phyloP scores from a whole-genome alignment of 2,888 invertebrate species.

The Sycophila texana region DNA sequence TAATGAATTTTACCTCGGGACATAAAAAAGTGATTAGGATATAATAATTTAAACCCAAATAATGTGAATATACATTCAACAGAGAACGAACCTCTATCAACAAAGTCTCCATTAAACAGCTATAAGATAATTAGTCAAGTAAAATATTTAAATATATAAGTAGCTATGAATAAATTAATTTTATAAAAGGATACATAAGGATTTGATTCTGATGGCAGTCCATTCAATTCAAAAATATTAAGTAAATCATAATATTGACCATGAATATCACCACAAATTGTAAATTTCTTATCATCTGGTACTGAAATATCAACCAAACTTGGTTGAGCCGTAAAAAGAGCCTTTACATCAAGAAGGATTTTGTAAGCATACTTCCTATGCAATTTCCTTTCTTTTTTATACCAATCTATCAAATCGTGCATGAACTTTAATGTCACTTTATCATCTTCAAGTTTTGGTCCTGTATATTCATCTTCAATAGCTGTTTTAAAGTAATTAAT shows the following conservation, averaged over 20 bases:
- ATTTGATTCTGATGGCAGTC: constrained; percentile 95
- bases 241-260: constrained; percentile 99
- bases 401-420: constrained; percentile 91
- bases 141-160: constrained; percentile 48
- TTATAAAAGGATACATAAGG: constrained; percentile 86
- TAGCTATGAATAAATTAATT: neutral
- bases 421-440: constrained; percentile 94
- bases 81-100: constrained; percentile 99
- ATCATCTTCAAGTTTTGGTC: constrained; percentile 91
- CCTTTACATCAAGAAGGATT: constrained; percentile 94
- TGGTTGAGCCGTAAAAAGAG: constrained; percentile 88
- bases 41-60: constrained; percentile 96
- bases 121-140: constrained; percentile 67
- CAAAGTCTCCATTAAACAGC: constrained; percentile 99
- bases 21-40: constrained; percentile 97
- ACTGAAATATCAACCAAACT: constrained; percentile 94
- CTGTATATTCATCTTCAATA: constrained; percentile 95
- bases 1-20: constrained; percentile 87
- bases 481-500: constrained; percentile 77
- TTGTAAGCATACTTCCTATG: constrained; percentile 98
- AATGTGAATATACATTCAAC: constrained; percentile 99
- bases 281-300: constrained; percentile 92
- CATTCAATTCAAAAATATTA: constrained; percentile 98
- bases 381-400: constrained; percentile 92
- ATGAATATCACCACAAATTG: constrained; percentile 99